These are phyloP conservation scores for Ibidorhyncha struthersii DNA, from an alignment of 2,113 vertebrate species.

Conservation along the genomic window DNA sequence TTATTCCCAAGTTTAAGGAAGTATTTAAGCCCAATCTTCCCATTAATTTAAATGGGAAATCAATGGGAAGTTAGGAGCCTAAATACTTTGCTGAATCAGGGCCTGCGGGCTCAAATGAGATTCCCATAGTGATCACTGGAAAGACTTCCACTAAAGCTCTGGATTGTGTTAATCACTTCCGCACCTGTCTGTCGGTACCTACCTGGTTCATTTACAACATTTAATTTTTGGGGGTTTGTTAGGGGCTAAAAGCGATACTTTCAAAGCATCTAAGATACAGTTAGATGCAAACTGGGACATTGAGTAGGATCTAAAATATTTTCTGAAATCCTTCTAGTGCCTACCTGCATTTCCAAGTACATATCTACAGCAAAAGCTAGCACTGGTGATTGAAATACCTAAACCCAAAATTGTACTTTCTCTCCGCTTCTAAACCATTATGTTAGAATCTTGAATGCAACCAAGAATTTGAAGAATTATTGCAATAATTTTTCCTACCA, in stretches of 20 bases:
- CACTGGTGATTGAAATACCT: background rate
- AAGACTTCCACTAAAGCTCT: background rate
- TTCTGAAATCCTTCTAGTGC: background rate
- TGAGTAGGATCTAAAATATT: background rate
- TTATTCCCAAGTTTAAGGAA: slow-evolving; percentile 30
- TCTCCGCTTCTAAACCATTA: background rate
- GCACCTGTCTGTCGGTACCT: background rate
- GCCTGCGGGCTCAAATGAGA: slow-evolving; percentile 5
- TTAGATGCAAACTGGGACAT: background rate
- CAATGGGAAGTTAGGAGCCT: slow-evolving; percentile 25
- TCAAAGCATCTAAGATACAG: background rate
- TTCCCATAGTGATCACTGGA: background rate
- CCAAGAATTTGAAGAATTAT: background rate
- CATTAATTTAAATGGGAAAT: slow-evolving; percentile 50
- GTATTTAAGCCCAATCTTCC: slow-evolving; percentile 20
- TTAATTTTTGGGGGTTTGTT: background rate
- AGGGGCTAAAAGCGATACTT: background rate
- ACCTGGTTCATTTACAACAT: background rate
- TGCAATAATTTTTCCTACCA: background rate
- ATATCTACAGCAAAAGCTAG: background rate
- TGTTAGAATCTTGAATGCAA: background rate
- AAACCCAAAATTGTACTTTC: background rate
- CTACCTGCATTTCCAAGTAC: background rate
- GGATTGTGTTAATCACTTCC: background rate
- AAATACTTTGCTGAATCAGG: slow-evolving; percentile 37